Percentiles rank a stretch among this genome's conserved stretches.
Evolutionary conservation across 2,888 invertebrate genomes (phyloP).

Genomic region (Heliconius ethilla): DNA sequence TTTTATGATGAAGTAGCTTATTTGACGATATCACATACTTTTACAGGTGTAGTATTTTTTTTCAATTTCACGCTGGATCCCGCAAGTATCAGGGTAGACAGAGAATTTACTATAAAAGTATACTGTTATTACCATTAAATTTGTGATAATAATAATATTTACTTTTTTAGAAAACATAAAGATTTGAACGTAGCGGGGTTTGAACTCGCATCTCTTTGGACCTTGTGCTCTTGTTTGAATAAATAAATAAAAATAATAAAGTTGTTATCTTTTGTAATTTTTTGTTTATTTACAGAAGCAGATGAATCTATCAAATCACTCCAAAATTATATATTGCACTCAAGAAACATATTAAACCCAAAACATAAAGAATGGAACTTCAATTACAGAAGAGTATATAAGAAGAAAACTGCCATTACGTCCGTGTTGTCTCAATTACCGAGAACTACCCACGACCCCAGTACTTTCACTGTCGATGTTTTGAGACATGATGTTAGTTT

Average conservation of each 20-base stretch:
- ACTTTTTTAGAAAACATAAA: no score
- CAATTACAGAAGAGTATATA: conserved; percentile 42
- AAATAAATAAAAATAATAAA: no score
- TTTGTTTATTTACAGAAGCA: conserved; percentile 43
- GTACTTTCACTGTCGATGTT: conserved; percentile 68
- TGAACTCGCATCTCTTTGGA: no score
- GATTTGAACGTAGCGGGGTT: no score
- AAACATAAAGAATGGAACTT: conserved; percentile 31
- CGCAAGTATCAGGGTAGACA: neutral
- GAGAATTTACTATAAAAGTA: no score
- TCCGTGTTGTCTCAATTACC: conserved; percentile 51
- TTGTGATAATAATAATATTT: no score
- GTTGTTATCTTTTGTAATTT: neutral
- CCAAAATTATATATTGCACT: conserved; percentile 40
- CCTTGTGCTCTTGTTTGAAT: no score
- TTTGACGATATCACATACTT: conserved; percentile 53
- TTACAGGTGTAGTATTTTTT: conserved; percentile 50
- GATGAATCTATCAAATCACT: conserved; percentile 42
- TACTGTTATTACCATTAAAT: no score
- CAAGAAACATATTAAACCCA: conserved; percentile 52
- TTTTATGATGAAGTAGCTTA: conserved; percentile 57
- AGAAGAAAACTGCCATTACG: conserved; percentile 26
- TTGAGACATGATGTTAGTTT: conserved; percentile 63
- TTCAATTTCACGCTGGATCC: neutral
- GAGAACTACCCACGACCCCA: conserved; percentile 59